phyloP scores from a whole-genome alignment of 2,113 vertebrate species.

The Anhinga rufa region DNA sequence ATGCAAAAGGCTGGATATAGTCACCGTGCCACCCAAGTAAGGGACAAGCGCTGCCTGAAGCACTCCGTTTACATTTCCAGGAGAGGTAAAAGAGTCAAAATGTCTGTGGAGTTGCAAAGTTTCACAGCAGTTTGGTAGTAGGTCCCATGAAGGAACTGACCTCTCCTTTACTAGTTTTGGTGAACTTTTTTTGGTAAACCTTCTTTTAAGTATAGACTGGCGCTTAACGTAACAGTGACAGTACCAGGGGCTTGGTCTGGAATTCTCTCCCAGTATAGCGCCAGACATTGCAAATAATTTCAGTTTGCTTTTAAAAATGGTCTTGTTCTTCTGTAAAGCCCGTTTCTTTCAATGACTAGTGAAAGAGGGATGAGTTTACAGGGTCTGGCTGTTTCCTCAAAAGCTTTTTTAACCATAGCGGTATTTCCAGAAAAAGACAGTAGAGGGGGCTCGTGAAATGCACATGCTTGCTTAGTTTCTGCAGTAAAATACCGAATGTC shows the following conservation, averaged over 20 bases:
- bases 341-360: neutral
- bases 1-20: neutral
- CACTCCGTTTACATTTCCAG: neutral
- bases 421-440: neutral
- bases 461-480: neutral
- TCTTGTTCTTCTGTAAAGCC: neutral
- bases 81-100: neutral
- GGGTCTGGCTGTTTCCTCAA: neutral
- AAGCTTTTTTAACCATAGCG: neutral
- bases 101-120: neutral
- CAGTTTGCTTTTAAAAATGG: neutral
- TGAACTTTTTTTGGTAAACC: neutral
- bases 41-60: neutral
- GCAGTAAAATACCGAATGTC: neutral
- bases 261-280: neutral
- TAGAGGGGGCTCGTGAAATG: slow-evolving; percentile 27
- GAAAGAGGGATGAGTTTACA: neutral
- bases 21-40: no score
- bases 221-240: neutral
- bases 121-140: neutral
- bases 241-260: neutral
- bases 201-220: neutral
- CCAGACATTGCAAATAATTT: neutral
- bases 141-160: neutral
- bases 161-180: neutral